phyloP scores from a whole-genome alignment of 1,140 invertebrate genomes.

The Drosophila tsacasi region DNA sequence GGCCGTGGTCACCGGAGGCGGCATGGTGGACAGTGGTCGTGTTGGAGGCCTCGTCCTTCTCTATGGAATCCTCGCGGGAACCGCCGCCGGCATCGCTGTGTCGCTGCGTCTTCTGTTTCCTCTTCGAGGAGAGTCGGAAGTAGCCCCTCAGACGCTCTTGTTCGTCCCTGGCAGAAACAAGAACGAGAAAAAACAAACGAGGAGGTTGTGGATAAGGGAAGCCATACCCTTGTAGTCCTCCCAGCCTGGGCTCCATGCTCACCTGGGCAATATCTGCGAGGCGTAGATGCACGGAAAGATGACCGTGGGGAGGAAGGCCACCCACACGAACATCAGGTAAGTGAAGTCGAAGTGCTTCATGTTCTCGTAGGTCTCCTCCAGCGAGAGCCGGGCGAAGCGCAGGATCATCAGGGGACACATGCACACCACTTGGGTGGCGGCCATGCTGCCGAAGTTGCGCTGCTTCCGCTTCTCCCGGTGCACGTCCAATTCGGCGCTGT shows the following conservation, averaged over 20 bases:
- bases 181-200: neutral
- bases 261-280: constrained; percentile 89
- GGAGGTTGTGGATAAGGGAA: neutral
- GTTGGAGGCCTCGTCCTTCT: constrained; percentile 77
- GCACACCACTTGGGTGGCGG: constrained; percentile 88
- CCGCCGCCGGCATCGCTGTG: constrained; percentile 52
- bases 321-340: constrained; percentile 90
- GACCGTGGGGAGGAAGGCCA: constrained; percentile 89
- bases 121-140: constrained; percentile 86
- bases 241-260: constrained; percentile 34
- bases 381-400: constrained; percentile 88
- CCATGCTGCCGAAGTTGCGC: constrained; percentile 89
- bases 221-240: too few relatives aligned
- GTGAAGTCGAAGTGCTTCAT: constrained; percentile 89
- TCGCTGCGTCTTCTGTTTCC: constrained; percentile 59
- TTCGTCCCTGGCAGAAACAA: constrained; percentile 84
- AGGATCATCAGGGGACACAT: constrained; percentile 90
- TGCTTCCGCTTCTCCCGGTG: constrained; percentile 89
- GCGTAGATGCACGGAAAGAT: constrained; percentile 89
- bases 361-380: constrained; percentile 90
- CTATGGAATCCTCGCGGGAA: constrained; percentile 67
- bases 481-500: constrained; percentile 88
- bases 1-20: neutral
- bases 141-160: constrained; percentile 88
- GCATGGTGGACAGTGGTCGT: constrained; percentile 43